A percentile compares a stretch with the other conserved stretches of the same genome.
Evolutionary conservation across 2,888 invertebrate genomes (phyloP).

Genomic region (Amblyjoppa proteus): DNA sequence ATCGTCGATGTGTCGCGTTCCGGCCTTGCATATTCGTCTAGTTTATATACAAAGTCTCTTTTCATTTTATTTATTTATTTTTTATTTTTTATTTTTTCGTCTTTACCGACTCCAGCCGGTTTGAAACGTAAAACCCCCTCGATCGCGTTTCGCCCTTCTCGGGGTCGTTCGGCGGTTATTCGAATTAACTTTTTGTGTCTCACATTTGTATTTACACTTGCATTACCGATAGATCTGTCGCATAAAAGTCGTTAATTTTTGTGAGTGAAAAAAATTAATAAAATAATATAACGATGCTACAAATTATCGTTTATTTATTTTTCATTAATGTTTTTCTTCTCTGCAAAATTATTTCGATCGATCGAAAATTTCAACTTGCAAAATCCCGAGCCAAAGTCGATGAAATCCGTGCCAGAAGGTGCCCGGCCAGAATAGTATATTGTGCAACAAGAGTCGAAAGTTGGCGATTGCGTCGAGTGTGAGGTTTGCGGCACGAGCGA

Average conservation of each 20-base stretch:
- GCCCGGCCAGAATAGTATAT: not conserved
- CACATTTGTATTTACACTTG: not conserved
- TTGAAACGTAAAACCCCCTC: constrained; percentile 41
- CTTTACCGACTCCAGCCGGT: constrained; percentile 25
- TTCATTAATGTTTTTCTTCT: not conserved
- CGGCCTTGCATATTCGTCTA: constrained; percentile 52
- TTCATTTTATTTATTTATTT: no score
- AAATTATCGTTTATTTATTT: not conserved
- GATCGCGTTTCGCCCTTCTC: constrained; percentile 4
- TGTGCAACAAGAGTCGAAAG: no score
- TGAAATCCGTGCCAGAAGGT: not conserved
- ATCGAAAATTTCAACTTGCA: not conserved
- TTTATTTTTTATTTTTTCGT: constrained; percentile 32
- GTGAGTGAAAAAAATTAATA: not conserved
- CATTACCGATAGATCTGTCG: not conserved
- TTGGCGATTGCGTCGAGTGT: no score
- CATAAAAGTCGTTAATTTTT: not conserved
- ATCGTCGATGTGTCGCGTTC: not conserved
- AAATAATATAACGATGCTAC: not conserved
- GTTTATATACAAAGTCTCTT: constrained; percentile 34
- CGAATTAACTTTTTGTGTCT: constrained; percentile 10
- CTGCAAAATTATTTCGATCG: not conserved
- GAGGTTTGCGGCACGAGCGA: no score
- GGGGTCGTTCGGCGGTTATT: constrained; percentile 8
- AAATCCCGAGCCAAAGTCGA: not conserved